A percentile compares a stretch with the other conserved stretches of the same genome.
Evolutionary conservation across 2,888 invertebrate species (phyloP).

Genomic region (Epinotia ramella): DNA sequence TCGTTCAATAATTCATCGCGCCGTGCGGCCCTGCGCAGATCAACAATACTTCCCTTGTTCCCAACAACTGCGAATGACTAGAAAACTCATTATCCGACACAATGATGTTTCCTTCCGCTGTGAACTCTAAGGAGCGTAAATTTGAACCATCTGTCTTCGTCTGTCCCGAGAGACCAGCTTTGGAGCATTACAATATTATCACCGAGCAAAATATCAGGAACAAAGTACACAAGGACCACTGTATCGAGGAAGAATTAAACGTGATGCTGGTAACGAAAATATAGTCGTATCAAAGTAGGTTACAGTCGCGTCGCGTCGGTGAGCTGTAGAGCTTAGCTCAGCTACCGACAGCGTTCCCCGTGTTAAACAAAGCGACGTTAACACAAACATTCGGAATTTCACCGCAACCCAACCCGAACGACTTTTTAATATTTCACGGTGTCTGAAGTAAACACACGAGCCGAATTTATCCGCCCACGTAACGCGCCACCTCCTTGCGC

Average conservation of each 20-base stretch:
- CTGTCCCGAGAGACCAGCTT: not conserved
- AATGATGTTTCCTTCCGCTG: not conserved
- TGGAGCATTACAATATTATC: not conserved
- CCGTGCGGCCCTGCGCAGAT: not conserved
- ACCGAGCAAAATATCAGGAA: no score
- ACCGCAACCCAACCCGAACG: not conserved
- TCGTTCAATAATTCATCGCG: constrained; percentile 42
- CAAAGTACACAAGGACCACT: no score
- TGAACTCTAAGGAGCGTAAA: not conserved
- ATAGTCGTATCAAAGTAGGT: no score
- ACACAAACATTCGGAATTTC: not conserved
- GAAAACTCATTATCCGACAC: not conserved
- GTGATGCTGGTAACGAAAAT: not conserved
- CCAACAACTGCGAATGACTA: not conserved
- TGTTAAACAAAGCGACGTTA: not conserved
- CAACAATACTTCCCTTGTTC: constrained; percentile 4
- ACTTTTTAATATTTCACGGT: not conserved
- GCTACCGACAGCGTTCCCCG: not conserved
- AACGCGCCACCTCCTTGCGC: not conserved
- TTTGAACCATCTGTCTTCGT: not conserved
- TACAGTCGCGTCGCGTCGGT: not conserved
- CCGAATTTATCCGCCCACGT: not conserved
- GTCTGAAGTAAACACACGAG: not conserved
- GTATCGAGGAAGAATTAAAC: not conserved
- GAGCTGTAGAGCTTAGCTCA: not conserved